A percentile compares a stretch with the other conserved stretches of the same genome.
Evolutionary conservation across 2,888 invertebrate genomes (phyloP).

Genomic region (Clepsis dumicolana): DNA sequence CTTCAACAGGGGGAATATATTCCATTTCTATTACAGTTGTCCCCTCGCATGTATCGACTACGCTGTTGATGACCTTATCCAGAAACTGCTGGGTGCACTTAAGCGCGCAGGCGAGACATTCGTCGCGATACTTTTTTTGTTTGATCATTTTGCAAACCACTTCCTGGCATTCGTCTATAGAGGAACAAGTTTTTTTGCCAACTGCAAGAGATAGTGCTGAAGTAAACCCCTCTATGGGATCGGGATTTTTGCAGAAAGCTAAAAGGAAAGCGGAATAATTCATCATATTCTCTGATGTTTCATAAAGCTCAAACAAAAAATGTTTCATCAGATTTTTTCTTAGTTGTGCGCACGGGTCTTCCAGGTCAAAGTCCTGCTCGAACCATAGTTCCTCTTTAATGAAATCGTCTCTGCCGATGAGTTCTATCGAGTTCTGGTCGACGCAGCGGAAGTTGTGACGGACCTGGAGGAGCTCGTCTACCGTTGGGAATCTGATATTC

Average conservation of each 20-base stretch:
- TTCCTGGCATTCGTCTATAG: conserved; percentile 77
- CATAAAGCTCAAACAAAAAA: conserved; percentile 86
- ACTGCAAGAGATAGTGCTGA: conserved; percentile 85
- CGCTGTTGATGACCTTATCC: conserved; percentile 63
- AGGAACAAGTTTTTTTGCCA: conserved; percentile 83
- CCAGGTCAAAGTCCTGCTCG: conserved; percentile 65
- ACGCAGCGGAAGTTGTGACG: conserved; percentile 77
- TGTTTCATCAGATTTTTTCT: conserved; percentile 79
- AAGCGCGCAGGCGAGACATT: conserved; percentile 68
- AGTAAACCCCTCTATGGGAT: conserved; percentile 84
- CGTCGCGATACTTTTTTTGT: conserved; percentile 71
- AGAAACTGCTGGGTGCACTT: conserved; percentile 69
- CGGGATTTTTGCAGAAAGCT: conserved; percentile 86
- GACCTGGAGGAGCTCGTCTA: conserved; percentile 81
- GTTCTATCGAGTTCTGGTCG: conserved; percentile 75
- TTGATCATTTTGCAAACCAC: conserved; percentile 74
- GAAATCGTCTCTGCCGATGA: conserved; percentile 68
- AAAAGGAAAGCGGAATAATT: conserved; percentile 88
- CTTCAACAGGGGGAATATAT: conserved; percentile 56
- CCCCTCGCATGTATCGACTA: conserved; percentile 69
- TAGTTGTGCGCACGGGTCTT: conserved; percentile 59
- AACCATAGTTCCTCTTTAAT: conserved; percentile 71
- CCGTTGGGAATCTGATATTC: conserved; percentile 83
- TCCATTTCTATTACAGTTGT: conserved; percentile 70
- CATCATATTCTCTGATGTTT: conserved; percentile 73